These are phyloP conservation scores for Rhagophthalmus giganteus DNA, from an alignment of 2,888 invertebrate genomes.

Conservation along the genomic window DNA sequence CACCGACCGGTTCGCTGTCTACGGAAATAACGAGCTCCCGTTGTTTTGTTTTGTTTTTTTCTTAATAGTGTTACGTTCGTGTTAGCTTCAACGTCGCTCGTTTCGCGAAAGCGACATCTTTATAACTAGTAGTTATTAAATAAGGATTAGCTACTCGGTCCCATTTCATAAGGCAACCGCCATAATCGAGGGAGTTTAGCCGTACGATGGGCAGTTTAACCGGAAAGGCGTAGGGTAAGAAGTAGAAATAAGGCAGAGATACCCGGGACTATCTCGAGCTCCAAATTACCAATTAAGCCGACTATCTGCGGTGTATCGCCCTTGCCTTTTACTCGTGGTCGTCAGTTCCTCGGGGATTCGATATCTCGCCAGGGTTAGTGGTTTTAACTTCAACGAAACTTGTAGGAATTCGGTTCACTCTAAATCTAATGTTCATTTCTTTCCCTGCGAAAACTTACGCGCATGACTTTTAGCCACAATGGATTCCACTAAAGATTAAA, in stretches of 20 bases:
- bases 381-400: constrained; percentile 27
- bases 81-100: no score
- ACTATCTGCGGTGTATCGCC: constrained; percentile 33
- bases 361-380: constrained; percentile 21
- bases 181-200: constrained; percentile 5
- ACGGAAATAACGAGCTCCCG: no score
- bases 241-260: constrained; percentile 21
- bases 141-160: not conserved
- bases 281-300: constrained; percentile 33
- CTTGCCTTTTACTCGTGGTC: constrained; percentile 22
- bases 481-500: constrained; percentile 17
- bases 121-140: no score
- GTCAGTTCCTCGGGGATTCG: constrained; percentile 19
- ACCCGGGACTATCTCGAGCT: constrained; percentile 15
- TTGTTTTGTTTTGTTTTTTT: no score
- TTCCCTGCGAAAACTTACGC: constrained; percentile 16
- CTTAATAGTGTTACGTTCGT: no score
- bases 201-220: constrained; percentile 10
- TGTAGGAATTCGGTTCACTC: constrained; percentile 18
- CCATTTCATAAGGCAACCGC: constrained; percentile 3
- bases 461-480: constrained; percentile 18
- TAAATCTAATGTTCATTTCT: constrained; percentile 26
- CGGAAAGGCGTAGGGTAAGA: constrained; percentile 8
- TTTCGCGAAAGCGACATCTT: no score
- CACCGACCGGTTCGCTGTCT: no score